Conservation (phyloP, 2,113 vertebrate genomes). For the Thamnaconus septentrionalis region DNA sequence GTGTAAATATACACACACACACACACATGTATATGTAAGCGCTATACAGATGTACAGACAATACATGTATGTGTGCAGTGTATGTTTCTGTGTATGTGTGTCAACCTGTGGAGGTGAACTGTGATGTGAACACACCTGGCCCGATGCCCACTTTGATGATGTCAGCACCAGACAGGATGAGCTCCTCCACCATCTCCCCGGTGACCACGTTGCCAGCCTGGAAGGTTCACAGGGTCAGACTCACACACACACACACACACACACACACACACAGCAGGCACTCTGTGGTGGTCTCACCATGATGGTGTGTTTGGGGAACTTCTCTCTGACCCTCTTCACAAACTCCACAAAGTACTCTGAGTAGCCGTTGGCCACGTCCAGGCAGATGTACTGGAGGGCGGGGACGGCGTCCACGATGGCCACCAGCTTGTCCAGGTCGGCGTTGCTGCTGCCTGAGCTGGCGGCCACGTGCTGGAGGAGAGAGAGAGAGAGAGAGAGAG, state of each 20-base stretch:
- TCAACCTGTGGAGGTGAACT: no score
- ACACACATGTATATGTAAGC: no score
- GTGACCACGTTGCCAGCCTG: conserved; percentile 98
- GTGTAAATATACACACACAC: no score
- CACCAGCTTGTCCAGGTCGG: conserved; percentile 88
- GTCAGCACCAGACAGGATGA: conserved; percentile 94
- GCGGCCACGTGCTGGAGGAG: conserved; percentile 82
- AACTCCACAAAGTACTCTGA: conserved; percentile 98
- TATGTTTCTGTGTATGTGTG: no score
- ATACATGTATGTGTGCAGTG: no score
- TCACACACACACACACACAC: background rate
- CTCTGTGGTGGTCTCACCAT: conserved; percentile 82
- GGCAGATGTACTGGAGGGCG: conserved; percentile 88
- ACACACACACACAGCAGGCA: background rate
- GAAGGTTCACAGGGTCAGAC: background rate
- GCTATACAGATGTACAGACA: no score
- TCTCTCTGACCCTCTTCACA: conserved; percentile 88
- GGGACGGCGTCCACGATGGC: conserved; percentile 86
- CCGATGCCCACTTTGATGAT: conserved; percentile 99
- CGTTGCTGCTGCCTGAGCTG: conserved; percentile 89
- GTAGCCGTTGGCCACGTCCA: conserved; percentile 98
- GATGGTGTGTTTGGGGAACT: conserved; percentile 94
- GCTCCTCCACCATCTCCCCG: conserved; percentile 98
- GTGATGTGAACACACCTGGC: conserved; percentile 78
- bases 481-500: no score